Base-by-base conservation (phyloP, 2,888 invertebrate genomes). In the Sepiola atlantica region DNA sequence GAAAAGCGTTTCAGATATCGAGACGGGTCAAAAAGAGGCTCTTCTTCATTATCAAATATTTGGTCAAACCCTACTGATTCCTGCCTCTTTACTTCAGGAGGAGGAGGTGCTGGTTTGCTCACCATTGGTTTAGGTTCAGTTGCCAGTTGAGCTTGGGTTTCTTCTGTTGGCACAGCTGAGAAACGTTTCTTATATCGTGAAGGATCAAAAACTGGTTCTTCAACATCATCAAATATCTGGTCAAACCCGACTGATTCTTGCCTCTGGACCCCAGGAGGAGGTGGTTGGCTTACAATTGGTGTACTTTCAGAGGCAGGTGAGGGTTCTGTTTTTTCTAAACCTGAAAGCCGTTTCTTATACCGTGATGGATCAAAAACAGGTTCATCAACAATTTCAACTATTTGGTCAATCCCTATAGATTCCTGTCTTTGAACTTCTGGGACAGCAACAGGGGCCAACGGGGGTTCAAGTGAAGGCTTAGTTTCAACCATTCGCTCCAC, bases 31-130 rank as follows among this genome's bases (percentile, higher is more conserved):
- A 77, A 77, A 77, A 77, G n/a, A 16, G 61, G 61, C 28, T 32
- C 77, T n/a, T 32, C 77, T n/a, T 77, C 77, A 77, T 77, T n/a
- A 77, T 77, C 77, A 32, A 77, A 77, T 77, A 77, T 77, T 77
- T 77, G 77, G 77, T 77, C 77, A 77, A 77, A 77, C n/a, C 77
- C 77, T n/a, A n/a, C 77, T 0, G 77, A 77, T 77, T 77, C n/a
- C n/a, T 77, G 77, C 77, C 77, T 77, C n/a, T 77, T 12, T 3
- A 77, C 18, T 77, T 77, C n/a, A 32, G 77, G 10, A 4, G 77
- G n/a, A 16, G 77, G n/a, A 4, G 77, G n/a, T 3, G 77, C 16
- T n/a, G 12, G n/a, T 32, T 77, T n/a, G n/a, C n/a, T 77, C 16
- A 16, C 16, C 14, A 28, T 77, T n/a, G 77, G 77, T 77, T n/a